These are phyloP conservation scores for Dynastes maya DNA, from an alignment of 2,888 invertebrate species.

Conservation along the genomic window DNA sequence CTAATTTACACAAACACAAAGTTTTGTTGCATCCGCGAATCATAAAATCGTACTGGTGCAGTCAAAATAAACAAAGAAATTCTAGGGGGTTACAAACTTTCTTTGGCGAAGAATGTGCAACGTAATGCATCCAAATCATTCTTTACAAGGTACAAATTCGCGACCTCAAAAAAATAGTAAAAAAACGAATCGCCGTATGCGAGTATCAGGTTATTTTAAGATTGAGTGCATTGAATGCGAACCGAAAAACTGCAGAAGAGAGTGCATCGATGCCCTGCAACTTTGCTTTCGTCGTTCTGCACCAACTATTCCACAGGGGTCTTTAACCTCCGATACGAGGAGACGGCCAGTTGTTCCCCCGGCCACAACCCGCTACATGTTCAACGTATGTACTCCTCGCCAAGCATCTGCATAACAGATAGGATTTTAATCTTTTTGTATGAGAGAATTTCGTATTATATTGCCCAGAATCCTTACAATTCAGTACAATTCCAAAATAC, in stretches of 20 bases:
- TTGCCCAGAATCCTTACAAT: neutral
- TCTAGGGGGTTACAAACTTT: no score
- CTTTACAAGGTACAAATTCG: no score
- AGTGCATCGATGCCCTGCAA: constrained; percentile 2
- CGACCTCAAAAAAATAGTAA: neutral
- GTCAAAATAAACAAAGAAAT: no score
- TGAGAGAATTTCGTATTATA: constrained; percentile 23
- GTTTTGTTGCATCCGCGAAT: no score
- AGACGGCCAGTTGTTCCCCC: neutral
- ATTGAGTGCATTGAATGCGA: constrained; percentile 19
- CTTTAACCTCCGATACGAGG: constrained; percentile 39
- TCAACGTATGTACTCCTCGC: neutral
- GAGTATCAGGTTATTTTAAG: constrained; percentile 31
- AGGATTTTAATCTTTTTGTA: constrained; percentile 33
- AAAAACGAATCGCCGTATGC: constrained; percentile 17
- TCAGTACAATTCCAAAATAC: neutral
- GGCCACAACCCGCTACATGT: neutral
- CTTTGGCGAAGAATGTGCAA: no score
- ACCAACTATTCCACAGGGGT: constrained; percentile 34
- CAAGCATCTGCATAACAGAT: constrained; percentile 4
- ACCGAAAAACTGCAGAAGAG: constrained; percentile 9
- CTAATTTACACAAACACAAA: no score
- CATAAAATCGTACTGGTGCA: no score
- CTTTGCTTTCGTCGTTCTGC: constrained; percentile 25
- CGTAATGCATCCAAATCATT: no score